Base-by-base conservation (phyloP, 2,888 invertebrate species). In the Drosophila tripunctata region DNA sequence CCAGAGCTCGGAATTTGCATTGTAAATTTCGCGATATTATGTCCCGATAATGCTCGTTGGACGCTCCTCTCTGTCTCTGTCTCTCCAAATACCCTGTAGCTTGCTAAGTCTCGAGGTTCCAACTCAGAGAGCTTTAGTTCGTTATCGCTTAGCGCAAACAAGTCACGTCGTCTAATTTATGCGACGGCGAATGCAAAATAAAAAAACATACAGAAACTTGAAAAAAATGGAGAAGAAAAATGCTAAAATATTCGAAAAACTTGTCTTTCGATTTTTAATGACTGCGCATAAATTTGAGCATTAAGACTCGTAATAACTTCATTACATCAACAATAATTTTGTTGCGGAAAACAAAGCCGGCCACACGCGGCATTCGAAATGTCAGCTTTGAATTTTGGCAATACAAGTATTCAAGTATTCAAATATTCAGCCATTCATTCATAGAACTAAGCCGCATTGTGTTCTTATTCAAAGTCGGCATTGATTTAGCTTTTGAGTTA, bases 301-400 rank as follows among this genome's bases (percentile, higher is more conserved):
- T 88, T 87, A 89, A 88, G 81, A 75, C 78, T 84, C 78, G 72
- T 88, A 88, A 89, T 87, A 89, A 89, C 89, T 89, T 89, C 86
- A 89, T 89, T 87, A 88, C 87, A 85, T 78, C 71, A 85, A 82
- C 82, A 82, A 82, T 79, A 78, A 74, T 79, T 82, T 57, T 21
- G 47, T 57, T 21, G 47, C 3, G 24, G 30, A 60, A 55, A 64
- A 65, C 67, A 72, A 73, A 55, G 55, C 44, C 27, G 24, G 43
- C 52, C 48, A 50, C 62, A 68, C 56, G 15, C 47, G 43, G 57
- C 45, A 54, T 38, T 62, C 50, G 27, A 76, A 68, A 57, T 66
- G 60, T 52, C 60, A 72, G 35, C 55, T 58, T 52, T 30, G 48
- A 38, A 33, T 35, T 22, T n/a, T n/a, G 3, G 15, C 3, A 17